phyloP scores from a whole-genome alignment of 2,797 vertebrate species.

The Enteromius treurensis region DNA sequence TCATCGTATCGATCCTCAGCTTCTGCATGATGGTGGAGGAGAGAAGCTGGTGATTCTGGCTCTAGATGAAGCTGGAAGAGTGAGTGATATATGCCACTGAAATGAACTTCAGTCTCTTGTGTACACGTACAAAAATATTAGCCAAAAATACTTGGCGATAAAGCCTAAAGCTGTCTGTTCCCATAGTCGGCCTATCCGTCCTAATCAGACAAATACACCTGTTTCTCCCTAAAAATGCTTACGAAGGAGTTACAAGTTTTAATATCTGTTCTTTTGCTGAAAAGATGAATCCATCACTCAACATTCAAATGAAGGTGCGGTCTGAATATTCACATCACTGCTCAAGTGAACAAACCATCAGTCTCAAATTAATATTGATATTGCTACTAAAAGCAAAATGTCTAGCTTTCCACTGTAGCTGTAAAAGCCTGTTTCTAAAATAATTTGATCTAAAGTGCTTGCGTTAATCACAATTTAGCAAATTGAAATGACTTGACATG shows the following conservation, averaged over 20 bases:
- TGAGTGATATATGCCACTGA: conserved; percentile 65
- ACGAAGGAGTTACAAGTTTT: not conserved
- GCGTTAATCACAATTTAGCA: not conserved
- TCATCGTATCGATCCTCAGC: conserved; percentile 87
- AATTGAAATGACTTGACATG: too few relatives aligned
- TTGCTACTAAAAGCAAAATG: too few relatives aligned
- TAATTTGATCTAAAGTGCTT: not conserved
- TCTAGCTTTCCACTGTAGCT: not conserved
- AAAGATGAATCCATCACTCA: too few relatives aligned
- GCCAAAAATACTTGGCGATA: not conserved
- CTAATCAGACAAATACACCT: not conserved
- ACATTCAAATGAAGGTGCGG: not conserved
- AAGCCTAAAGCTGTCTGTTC: not conserved
- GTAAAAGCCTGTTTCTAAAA: not conserved
- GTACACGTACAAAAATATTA: not conserved
- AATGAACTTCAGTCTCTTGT: not conserved
- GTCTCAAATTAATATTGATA: not conserved
- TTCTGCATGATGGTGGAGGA: conserved; percentile 88
- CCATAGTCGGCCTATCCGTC: not conserved
- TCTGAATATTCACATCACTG: not conserved
- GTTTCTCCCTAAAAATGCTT: not conserved
- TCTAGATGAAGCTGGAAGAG: conserved; percentile 93
- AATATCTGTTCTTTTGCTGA: not conserved
- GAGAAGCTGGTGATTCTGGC: conserved; percentile 88
- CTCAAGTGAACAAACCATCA: not conserved